Percentiles rank a stretch among this genome's conserved stretches.
These are phyloP conservation scores for Hippocampus mohnikei DNA, from an alignment of 2,113 vertebrate species.

Conservation along the genomic window DNA sequence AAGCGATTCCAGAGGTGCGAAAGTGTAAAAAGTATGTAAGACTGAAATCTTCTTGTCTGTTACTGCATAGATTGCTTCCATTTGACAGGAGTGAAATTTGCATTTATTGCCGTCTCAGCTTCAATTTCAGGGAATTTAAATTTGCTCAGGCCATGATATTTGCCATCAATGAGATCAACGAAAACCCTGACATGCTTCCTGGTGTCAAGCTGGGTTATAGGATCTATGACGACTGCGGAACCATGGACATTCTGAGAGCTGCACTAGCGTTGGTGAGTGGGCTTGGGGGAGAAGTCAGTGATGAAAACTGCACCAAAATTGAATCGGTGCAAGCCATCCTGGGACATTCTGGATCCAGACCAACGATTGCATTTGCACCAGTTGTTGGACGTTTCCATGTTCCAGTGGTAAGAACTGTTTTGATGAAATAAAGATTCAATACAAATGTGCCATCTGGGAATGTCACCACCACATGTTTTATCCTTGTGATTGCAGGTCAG, in stretches of 20 bases:
- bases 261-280: conserved; percentile 66
- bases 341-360: conserved; percentile 75
- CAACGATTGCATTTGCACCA: conserved; percentile 67
- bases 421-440: background rate
- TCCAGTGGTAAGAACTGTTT: conserved; percentile 68
- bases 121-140: conserved; percentile 74
- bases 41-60: background rate
- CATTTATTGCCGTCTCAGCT: conserved; percentile 42
- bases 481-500: conserved; percentile 63
- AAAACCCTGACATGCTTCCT: conserved; percentile 55
- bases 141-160: conserved; percentile 75
- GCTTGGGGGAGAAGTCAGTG: conserved; percentile 28
- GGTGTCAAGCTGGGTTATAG: conserved; percentile 69
- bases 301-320: conserved; percentile 50
- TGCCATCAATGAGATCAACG: conserved; percentile 75
- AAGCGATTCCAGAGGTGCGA: conserved; percentile 53
- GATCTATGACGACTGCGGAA: conserved; percentile 74
- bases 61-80: background rate
- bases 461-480: conserved; percentile 2
- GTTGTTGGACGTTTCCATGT: conserved; percentile 66
- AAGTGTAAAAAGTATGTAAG: conserved; percentile 71
- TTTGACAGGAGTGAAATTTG: background rate
- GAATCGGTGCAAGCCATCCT: conserved; percentile 67
- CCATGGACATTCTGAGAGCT: conserved; percentile 70
- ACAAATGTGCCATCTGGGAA: background rate